Base-by-base conservation (phyloP, 2,797 vertebrate genomes). In the Calcarius lapponicus region DNA sequence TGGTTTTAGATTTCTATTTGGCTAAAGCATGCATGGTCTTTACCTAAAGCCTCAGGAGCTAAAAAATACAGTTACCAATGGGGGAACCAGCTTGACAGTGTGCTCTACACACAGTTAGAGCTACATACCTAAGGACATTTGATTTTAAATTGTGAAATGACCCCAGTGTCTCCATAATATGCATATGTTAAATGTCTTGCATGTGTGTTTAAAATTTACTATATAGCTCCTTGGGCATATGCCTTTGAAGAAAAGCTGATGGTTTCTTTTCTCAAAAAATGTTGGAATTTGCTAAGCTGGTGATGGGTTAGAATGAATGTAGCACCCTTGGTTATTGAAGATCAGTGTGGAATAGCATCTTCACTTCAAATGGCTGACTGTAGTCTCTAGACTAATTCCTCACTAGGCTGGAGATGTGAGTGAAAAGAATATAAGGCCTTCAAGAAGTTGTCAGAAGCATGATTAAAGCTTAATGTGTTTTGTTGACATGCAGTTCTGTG, bases 1-100 rank as follows among this genome's bases (percentile, higher is more conserved):
- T 92, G 73, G 42, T 90, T 92, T 83, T 58, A 95, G 25, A 26
- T 74, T 93, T 72, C 71, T 54, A 25, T 65, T 84, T 89, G 53
- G 32, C 29, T 76, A 56, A 93, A 91, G 28, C 11, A 34, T 38
- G 19, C 8, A 16, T 62, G 31, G 20, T 66, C 60, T 92, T 90
- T 15, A 73, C 40, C 17, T 81, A 87, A 76, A 82, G 17, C 38
- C 32, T 76, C 3, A 9, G 51, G 65, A 62, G 24, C 32, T 76
- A 34, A 76, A 57, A 73, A 36, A 48, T 0, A 4, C 13, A 40
- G 36, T 67, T 90, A 43, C 4, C 29, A 85, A 51, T 64, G 40
- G 11, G 14, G 21, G 6, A 57, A 54, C 15, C 26, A 69, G 48
- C 53, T 7, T 71, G 56, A 32, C 3, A 2, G 7, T 66, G 7